phyloP scores from a whole-genome alignment of 2,888 invertebrate genomes.

The Noctua fimbriata region DNA sequence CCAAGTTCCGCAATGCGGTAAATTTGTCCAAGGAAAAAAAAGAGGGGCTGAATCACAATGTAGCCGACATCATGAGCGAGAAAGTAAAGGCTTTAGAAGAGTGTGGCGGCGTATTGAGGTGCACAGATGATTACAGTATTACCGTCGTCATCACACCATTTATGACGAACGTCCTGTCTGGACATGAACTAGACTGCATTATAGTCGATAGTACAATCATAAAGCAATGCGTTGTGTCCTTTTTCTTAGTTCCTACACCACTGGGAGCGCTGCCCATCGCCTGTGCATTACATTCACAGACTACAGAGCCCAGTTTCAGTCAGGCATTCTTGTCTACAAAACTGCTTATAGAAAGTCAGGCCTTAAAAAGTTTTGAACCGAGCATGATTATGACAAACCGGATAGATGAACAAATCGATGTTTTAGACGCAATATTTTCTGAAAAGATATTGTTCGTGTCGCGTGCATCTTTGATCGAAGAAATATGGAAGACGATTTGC shows the following conservation, averaged over 20 bases:
- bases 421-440: slow-evolving; percentile 63
- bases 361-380: slow-evolving; percentile 64
- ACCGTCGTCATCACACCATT: slow-evolving; percentile 69
- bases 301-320: slow-evolving; percentile 59
- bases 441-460: slow-evolving; percentile 47
- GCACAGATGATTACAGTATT: slow-evolving; percentile 48
- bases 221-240: slow-evolving; percentile 61
- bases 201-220: slow-evolving; percentile 66
- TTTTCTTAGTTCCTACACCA: slow-evolving; percentile 67
- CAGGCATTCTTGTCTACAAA: slow-evolving; percentile 67
- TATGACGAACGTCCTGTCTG: slow-evolving; percentile 69
- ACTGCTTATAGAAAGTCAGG: slow-evolving; percentile 61
- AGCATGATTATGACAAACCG: slow-evolving; percentile 65
- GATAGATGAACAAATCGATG: slow-evolving; percentile 57
- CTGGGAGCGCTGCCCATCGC: slow-evolving; percentile 72
- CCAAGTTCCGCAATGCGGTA: slow-evolving; percentile 22
- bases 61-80: slow-evolving; percentile 26
- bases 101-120: slow-evolving; percentile 43
- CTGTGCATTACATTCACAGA: slow-evolving; percentile 66
- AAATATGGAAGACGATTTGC: slow-evolving; percentile 57
- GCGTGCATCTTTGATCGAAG: slow-evolving; percentile 41
- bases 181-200: slow-evolving; percentile 63
- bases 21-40: slow-evolving; percentile 46
- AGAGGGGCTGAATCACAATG: neutral
- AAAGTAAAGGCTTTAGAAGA: slow-evolving; percentile 50